Evolutionary conservation across 2,113 vertebrate genomes (phyloP), one percentile per base, ranked within the genome.

Genomic region (Cyprinus carpio): DNA sequence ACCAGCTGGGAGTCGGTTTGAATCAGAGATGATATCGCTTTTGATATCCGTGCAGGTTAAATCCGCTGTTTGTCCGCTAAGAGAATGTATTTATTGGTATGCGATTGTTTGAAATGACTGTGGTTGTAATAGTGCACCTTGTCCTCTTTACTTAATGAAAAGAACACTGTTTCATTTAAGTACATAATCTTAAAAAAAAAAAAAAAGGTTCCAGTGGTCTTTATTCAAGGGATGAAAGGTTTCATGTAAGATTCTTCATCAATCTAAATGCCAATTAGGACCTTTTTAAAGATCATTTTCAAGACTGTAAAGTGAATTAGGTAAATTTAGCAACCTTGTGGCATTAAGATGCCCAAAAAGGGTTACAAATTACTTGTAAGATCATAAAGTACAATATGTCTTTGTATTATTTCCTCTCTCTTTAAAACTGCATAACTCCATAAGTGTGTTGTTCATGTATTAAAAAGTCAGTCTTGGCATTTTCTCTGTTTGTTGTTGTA

Each of bases 1-100:
- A 79, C 6, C 84, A 56, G 49, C 51, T 40, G 82, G 34, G 58
- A 84, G 82, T 80, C 78, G 31, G 43, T 87, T 78, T 54, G 62
- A 81, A 81, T 88, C 82, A 89, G 49, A 71, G 56, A 85, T 56
- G 62, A 75, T 34, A 80, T 43, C 27, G 34, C 75, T 15, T 15
- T 16, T 84, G 71, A 82, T 58, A 49, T 18, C 13, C 12, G 31
- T 71, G 29, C 67, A 71, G 4, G 16, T 31, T 37, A 71, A 31
- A 71, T 31, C 29, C 16, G 18, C 23, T 10, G 56, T n/a, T 60
- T 64, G 62, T 27, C 49, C 49, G 13, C 49, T 51, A 5, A 64
- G n/a, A 27, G 2, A 64, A 64, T 16, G 4, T 27, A 27, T 27
- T 64, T 64, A 27, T 69, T 69, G 29, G 6, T 1, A 34, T 69